Percentiles rank a stretch among this genome's conserved stretches.
Evolutionary conservation across 2,113 vertebrate species (phyloP).

Genomic region (Morone saxatilis): DNA sequence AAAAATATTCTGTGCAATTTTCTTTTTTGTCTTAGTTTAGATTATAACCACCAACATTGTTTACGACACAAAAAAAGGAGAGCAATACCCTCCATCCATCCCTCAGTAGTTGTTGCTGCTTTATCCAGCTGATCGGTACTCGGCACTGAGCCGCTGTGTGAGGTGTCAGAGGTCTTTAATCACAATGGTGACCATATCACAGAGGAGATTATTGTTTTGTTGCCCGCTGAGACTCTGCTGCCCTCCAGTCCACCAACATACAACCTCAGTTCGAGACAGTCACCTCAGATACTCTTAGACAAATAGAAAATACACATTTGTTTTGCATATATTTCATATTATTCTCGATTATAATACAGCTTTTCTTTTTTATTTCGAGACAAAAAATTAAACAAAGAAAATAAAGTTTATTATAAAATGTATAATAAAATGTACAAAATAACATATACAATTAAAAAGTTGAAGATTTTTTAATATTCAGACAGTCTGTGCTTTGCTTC

Average conservation of each 20-base stretch:
- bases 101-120: constrained; percentile 9
- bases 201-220: constrained; percentile 58
- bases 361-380: background rate
- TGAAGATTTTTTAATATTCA: background rate
- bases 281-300: constrained; percentile 16
- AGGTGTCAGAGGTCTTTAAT: constrained; percentile 57
- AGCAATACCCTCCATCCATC: background rate
- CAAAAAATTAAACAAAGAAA: too few species aligned
- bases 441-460: too few species aligned
- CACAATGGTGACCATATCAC: constrained; percentile 43
- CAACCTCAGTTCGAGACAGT: constrained; percentile 20
- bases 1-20: background rate
- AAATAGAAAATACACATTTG: background rate
- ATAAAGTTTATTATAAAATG: too few species aligned
- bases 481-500: background rate
- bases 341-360: background rate
- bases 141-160: constrained; percentile 17
- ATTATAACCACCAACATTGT: background rate
- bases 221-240: constrained; percentile 33
- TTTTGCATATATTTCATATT: background rate
- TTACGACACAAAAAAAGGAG: background rate
- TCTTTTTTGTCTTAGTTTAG: background rate
- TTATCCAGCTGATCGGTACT: constrained; percentile 23
- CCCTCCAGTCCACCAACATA: constrained; percentile 15
- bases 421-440: too few species aligned